phyloP scores from a whole-genome alignment of 2,888 invertebrate species.

The Ochropacha duplaris region DNA sequence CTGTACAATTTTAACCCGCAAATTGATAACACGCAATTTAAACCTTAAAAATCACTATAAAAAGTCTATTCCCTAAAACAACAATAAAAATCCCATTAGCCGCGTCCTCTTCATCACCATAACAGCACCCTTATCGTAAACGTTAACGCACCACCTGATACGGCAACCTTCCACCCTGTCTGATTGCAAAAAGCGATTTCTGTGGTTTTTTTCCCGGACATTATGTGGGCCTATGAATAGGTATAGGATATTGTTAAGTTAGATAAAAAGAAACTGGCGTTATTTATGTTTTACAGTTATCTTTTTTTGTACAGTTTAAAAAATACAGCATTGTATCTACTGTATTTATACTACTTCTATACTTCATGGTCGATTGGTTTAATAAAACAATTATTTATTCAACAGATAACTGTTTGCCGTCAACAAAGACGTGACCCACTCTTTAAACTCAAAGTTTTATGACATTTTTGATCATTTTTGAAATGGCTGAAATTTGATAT shows the following conservation, averaged over 20 bases:
- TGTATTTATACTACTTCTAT: too few relatives aligned
- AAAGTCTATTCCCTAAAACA: not conserved
- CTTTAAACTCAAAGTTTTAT: too few relatives aligned
- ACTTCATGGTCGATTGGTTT: too few relatives aligned
- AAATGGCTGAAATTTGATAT: too few relatives aligned
- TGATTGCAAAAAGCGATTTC: slow-evolving; percentile 3
- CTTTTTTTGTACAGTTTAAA: not conserved
- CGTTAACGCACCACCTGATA: slow-evolving; percentile 4
- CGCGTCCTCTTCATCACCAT: not conserved
- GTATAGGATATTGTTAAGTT: not conserved
- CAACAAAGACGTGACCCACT: too few relatives aligned
- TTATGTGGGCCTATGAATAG: not conserved
- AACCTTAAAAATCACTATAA: not conserved
- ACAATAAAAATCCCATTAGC: not conserved
- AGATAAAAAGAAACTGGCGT: not conserved
- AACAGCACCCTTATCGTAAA: not conserved
- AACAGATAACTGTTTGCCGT: too few relatives aligned
- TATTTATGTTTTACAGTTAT: not conserved
- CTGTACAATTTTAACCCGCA: too few relatives aligned
- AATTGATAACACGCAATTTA: too few relatives aligned
- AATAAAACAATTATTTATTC: too few relatives aligned
- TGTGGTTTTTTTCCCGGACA: slow-evolving; percentile 3
- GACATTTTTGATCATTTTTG: too few relatives aligned
- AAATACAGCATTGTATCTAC: not conserved
- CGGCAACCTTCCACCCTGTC: slow-evolving; percentile 2